Base-by-base conservation (phyloP, 2,888 invertebrate species). In the Acheta domesticus region DNA sequence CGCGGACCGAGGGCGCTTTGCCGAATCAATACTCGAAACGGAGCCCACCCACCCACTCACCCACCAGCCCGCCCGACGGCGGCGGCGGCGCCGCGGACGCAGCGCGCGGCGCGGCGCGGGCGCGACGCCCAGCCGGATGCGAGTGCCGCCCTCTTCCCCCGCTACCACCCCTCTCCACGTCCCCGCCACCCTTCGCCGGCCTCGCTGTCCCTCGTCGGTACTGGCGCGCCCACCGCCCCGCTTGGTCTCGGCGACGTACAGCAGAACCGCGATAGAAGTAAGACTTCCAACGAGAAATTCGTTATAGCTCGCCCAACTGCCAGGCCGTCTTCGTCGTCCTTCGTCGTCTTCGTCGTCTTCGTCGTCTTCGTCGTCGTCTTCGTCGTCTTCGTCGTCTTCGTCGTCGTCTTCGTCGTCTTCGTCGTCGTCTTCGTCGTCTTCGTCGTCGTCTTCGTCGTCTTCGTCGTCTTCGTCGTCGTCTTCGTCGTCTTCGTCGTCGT, bases 41-140 rank as follows among this genome's bases (percentile, higher is more conserved):
- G 62, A 62, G n/a, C 62, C 62, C 16, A 62, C 62, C 62, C 36
- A 36, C 8, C 36, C 36, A 36, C 36, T 36, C 36, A 36, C 36
- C 36, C 36, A 8, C 36, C 36, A 36, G 62, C 62, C 62, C 77
- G 21, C 77, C 49, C 77, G 49, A 20, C 77, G 50, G 49, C 49
- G 49, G 49, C 49, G 77, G 77, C 77, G 21, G 49, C 48, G n/a
- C 14, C 48, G 20, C 49, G 23, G 23, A 49, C 77, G 49, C 21
- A 4, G 77, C 36, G 49, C 14, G 50, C 8, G 49, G 50, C 16
- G 62, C 16, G 62, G 14, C 62, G 62, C 62, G 62, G 16, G 62
- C 23, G n/a, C 16, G 62, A n/a, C 62, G 62, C 62, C 62, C 62
- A n/a, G 62, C 62, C 62, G 62, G 62, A 62, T 62, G 62, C 62